A percentile compares a stretch with the other conserved stretches of the same genome.
These are phyloP conservation scores for Abrostola tripartita DNA, from an alignment of 2,888 invertebrate species.

Conservation along the genomic window DNA sequence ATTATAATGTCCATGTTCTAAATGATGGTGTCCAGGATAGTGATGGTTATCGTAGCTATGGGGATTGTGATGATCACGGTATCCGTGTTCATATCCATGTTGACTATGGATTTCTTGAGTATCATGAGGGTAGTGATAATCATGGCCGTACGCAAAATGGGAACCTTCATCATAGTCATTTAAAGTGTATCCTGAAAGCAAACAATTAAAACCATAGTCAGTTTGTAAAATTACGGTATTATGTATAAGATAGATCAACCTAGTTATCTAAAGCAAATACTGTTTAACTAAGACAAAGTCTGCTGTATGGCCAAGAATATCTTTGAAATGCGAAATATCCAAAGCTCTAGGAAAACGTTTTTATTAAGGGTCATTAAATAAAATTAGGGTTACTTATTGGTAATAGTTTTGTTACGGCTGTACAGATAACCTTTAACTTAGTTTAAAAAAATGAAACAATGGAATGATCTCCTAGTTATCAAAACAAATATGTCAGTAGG, in stretches of 20 bases:
- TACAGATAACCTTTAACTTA: no score
- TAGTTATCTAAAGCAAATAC: no score
- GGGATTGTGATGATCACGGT: slow-evolving; percentile 58
- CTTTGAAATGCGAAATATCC: neutral
- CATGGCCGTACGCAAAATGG: slow-evolving; percentile 70
- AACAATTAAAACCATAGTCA: neutral
- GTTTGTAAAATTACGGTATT: no score
- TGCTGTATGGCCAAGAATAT: neutral
- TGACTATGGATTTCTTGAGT: slow-evolving; percentile 60
- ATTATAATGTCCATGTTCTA: slow-evolving; percentile 63
- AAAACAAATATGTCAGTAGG: neutral
- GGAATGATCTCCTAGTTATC: neutral
- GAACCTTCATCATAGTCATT: slow-evolving; percentile 78
- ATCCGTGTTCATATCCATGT: slow-evolving; percentile 33
- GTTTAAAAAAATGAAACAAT: neutral
- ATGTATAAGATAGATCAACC: no score
- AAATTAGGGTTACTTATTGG: no score
- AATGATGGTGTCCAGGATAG: slow-evolving; percentile 59
- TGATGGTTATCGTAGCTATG: slow-evolving; percentile 59
- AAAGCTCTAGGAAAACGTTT: neutral
- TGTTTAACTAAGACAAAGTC: no score
- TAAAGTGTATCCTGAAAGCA: slow-evolving; percentile 69
- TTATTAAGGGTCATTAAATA: no score
- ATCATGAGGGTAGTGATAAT: slow-evolving; percentile 65
- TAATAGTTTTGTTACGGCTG: no score